Percentiles rank a stretch among this genome's conserved stretches.
Evolutionary conservation across 2,113 vertebrate species (phyloP).

Genomic region (Phocoena phocoena): DNA sequence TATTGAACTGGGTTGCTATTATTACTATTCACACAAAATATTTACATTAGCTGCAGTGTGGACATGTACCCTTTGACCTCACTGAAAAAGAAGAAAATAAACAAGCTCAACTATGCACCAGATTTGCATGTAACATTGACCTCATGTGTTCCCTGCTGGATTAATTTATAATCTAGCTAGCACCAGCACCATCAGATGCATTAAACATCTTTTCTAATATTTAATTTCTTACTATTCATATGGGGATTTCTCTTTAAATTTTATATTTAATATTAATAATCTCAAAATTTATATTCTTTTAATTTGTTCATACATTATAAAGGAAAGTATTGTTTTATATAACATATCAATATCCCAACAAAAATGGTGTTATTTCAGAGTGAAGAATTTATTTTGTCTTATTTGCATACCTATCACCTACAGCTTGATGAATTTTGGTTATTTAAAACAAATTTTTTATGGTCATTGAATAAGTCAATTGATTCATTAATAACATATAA

Average conservation of each 20-base stretch:
- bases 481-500: constrained; percentile 2
- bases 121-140: not conserved
- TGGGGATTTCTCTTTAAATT: not conserved
- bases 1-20: not conserved
- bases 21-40: not conserved
- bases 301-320: not conserved
- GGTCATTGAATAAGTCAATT: not conserved
- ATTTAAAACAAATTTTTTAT: not conserved
- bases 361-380: not conserved
- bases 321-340: not conserved
- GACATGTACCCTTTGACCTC: not conserved
- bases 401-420: not conserved
- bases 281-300: not conserved
- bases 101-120: not conserved
- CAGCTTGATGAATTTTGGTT: not conserved
- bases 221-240: not conserved
- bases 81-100: not conserved
- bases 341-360: not conserved
- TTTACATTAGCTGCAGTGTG: not conserved
- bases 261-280: not conserved
- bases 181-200: not conserved
- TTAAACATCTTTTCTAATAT: not conserved
- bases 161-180: not conserved
- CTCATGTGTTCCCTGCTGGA: not conserved
- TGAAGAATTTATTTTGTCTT: not conserved